phyloP scores from a whole-genome alignment of 2,797 vertebrate species.

The Acipenser oxyrinchus region DNA sequence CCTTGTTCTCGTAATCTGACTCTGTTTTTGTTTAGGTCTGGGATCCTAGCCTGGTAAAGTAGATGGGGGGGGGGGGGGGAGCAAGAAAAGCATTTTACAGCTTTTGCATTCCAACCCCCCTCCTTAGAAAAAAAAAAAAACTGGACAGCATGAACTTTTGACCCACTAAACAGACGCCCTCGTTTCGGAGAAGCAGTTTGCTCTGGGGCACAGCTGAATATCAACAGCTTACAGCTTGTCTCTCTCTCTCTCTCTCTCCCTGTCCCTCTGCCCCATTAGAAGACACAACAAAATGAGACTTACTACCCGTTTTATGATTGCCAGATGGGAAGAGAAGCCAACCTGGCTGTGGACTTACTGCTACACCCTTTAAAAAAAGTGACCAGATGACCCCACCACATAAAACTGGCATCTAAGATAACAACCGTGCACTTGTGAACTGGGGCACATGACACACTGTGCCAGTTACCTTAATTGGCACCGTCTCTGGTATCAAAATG shows the following conservation, averaged over 20 bases:
- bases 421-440: constrained; percentile 36
- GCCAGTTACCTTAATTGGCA: constrained; percentile 1
- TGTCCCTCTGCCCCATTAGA: constrained; percentile 37
- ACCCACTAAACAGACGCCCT: constrained; percentile 48
- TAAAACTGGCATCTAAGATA: constrained; percentile 55
- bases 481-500: too few relatives aligned
- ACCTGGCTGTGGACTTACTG: constrained; percentile 50
- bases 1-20: too few relatives aligned
- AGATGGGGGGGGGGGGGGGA: not conserved
- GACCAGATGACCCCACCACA: constrained; percentile 71
- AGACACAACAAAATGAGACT: constrained; percentile 48
- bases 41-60: constrained; percentile 1
- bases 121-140: constrained; percentile 32
- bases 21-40: not conserved
- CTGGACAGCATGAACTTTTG: constrained; percentile 58
- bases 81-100: constrained; percentile 10
- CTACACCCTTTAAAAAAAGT: constrained; percentile 52
- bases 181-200: constrained; percentile 46
- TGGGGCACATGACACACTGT: not conserved
- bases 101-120: constrained; percentile 21
- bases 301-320: constrained; percentile 66
- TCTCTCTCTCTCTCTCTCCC: constrained; percentile 35
- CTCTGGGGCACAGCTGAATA: constrained; percentile 24
- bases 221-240: constrained; percentile 45
- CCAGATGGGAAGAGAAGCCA: constrained; percentile 73